Conservation (phyloP, 2,888 invertebrate species). For the Drosophila hawaiiensis region DNA sequence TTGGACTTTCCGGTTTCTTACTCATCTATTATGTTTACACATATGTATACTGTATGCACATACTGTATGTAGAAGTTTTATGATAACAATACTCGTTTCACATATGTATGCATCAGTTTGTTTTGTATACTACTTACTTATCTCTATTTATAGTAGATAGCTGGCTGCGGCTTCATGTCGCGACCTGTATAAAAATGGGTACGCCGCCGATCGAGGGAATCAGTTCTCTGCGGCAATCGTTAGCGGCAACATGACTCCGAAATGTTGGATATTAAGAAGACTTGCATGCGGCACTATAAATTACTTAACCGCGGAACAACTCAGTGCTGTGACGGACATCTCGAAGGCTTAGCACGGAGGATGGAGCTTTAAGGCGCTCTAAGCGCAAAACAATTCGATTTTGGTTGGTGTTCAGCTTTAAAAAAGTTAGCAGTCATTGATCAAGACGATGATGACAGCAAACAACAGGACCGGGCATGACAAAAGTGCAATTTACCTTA, state of each 20-base stretch:
- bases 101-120: conserved; percentile 15
- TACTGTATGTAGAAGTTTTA: conserved; percentile 1
- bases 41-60: conserved; percentile 5
- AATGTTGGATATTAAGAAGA: background rate
- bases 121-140: conserved; percentile 56
- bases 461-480: conserved; percentile 67
- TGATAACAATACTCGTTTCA: conserved; percentile 41
- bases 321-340: conserved; percentile 20
- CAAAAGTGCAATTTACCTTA: conserved; percentile 68
- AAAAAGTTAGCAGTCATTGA: conserved; percentile 26
- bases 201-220: conserved; percentile 36
- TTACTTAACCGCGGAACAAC: background rate
- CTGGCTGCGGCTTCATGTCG: conserved; percentile 29
- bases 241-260: conserved; percentile 49
- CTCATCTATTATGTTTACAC: conserved; percentile 6
- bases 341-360: conserved; percentile 10
- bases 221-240: conserved; percentile 60
- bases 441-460: conserved; percentile 5
- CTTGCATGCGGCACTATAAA: background rate
- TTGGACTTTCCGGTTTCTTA: conserved; percentile 27
- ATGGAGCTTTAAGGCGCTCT: conserved; percentile 70
- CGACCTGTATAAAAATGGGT: conserved; percentile 60
- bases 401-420: conserved; percentile 60
- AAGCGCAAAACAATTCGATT: conserved; percentile 46
- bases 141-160: conserved; percentile 41